Conservation (phyloP, 2,113 vertebrate species). For the Arothron firmamentum region DNA sequence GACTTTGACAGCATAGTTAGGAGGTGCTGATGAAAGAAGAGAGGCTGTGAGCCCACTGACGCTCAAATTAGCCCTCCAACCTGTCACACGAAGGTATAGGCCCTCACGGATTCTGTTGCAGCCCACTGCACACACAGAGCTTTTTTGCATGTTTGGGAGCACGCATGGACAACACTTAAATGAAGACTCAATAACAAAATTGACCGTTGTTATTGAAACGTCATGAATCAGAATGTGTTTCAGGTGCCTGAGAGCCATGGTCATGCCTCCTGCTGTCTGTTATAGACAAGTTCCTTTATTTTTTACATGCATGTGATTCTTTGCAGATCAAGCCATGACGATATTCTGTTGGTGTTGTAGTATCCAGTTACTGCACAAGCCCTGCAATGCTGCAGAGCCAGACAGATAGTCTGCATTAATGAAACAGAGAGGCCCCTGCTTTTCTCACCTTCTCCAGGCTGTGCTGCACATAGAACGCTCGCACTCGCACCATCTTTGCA, state of each 20-base stretch:
- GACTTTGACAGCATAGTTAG: conserved; percentile 75
- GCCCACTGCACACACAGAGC: conserved; percentile 2
- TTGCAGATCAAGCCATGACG: conserved; percentile 41
- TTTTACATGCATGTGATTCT: no score
- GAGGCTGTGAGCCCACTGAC: conserved; percentile 56
- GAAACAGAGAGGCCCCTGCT: conserved; percentile 28
- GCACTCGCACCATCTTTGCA: conserved; percentile 29
- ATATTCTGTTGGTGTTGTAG: conserved; percentile 39
- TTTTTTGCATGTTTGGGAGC: conserved; percentile 9
- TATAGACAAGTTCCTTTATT: no score
- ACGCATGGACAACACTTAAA: conserved; percentile 15
- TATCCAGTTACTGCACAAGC: conserved; percentile 42
- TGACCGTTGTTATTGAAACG: no score
- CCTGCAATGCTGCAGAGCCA: not conserved
- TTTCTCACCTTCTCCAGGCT: conserved; percentile 50
- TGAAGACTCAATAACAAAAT: not conserved
- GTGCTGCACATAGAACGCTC: conserved; percentile 26
- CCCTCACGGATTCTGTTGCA: conserved; percentile 61
- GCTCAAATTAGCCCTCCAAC: conserved; percentile 79
- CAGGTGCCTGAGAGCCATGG: no score
- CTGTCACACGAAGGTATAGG: conserved; percentile 65
- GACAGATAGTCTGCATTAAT: conserved; percentile 36
- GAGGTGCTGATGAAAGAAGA: conserved; percentile 75
- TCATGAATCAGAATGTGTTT: no score
- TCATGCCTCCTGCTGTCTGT: no score